phyloP scores from a whole-genome alignment of 2,797 vertebrate genomes.

The Gadopsis bispinosus region DNA sequence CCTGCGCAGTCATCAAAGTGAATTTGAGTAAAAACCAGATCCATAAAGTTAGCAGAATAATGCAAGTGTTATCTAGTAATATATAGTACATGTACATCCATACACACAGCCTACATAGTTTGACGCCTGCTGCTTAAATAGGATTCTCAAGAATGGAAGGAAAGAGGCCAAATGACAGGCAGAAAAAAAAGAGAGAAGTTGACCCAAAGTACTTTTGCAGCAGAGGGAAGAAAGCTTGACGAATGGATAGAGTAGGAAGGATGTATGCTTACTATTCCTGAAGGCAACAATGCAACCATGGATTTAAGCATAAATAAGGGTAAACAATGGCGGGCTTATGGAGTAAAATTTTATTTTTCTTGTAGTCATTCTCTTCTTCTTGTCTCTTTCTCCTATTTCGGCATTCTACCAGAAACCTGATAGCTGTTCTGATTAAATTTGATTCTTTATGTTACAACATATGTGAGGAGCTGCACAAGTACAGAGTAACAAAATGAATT shows the following conservation, averaged over 20 bases:
- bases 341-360: slow-evolving; percentile 23
- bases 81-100: neutral
- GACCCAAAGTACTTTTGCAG: slow-evolving; percentile 20
- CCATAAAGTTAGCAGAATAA: neutral
- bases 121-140: neutral
- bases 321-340: slow-evolving; percentile 47
- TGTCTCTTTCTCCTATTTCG: slow-evolving; percentile 10
- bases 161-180: slow-evolving; percentile 3
- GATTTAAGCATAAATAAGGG: slow-evolving; percentile 46
- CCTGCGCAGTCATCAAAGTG: neutral
- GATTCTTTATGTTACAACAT: neutral
- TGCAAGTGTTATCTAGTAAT: neutral
- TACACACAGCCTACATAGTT: neutral
- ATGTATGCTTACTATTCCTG: slow-evolving; percentile 38
- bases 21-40: neutral
- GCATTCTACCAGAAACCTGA: slow-evolving; percentile 16
- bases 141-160: neutral
- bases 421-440: slow-evolving; percentile 26
- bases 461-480: neutral
- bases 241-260: slow-evolving; percentile 43
- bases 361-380: slow-evolving; percentile 16
- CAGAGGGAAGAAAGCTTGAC: slow-evolving; percentile 51
- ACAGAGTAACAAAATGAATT: neutral
- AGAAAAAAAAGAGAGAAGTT: neutral
- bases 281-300: slow-evolving; percentile 52